These are phyloP conservation scores for Phodopus roborovskii DNA, from an alignment of 2,113 vertebrate species.

Conservation along the genomic window DNA sequence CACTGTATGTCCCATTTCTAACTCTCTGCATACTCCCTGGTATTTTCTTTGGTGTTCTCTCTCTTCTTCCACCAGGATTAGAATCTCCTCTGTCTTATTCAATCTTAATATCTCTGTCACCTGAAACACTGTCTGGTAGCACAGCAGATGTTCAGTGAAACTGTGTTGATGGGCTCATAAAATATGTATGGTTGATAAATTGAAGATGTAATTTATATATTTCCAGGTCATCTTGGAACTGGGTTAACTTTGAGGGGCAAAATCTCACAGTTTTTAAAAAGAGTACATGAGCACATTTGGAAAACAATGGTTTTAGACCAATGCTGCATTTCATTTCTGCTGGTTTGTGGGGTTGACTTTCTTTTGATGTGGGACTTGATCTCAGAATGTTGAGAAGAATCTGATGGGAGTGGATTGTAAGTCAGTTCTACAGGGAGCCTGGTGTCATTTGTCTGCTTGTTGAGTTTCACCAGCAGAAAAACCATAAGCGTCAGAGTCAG, in stretches of 20 bases:
- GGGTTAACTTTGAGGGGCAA: neutral
- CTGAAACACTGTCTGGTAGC: neutral
- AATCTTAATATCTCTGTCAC: neutral
- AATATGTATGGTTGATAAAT: neutral
- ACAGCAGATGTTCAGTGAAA: neutral
- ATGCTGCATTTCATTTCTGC: neutral
- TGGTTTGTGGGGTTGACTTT: neutral
- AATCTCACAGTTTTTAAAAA: neutral
- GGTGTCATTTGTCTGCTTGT: neutral
- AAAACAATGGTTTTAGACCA: neutral
- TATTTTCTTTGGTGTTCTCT: neutral
- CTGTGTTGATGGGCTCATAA: conserved; percentile 5
- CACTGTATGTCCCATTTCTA: neutral
- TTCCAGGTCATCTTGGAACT: neutral
- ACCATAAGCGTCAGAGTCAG: neutral
- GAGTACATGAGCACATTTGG: neutral
- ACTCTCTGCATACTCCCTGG: neutral
- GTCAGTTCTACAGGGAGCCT: neutral
- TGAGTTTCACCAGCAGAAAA: neutral
- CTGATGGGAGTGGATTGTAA: neutral
- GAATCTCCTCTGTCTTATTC: neutral
- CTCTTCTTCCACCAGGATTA: neutral
- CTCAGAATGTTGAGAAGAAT: neutral
- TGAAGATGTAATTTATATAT: neutral
- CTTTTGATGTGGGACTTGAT: neutral